Percentiles rank a stretch among this genome's conserved stretches.
These are phyloP conservation scores for Cynopterus brachyotis DNA, from an alignment of 2,113 vertebrate genomes.

Conservation along the genomic window DNA sequence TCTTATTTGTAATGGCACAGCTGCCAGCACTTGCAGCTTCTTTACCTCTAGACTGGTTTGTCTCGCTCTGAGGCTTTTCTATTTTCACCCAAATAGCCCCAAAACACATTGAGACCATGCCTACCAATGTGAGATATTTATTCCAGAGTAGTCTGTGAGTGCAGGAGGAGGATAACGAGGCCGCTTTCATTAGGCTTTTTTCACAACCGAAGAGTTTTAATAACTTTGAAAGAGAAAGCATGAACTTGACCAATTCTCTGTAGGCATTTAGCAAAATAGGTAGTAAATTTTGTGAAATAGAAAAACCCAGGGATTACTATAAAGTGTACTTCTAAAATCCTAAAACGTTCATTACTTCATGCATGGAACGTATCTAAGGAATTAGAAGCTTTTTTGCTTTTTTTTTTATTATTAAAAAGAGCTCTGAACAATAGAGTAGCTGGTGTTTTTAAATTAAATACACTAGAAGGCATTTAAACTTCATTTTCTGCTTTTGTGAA, in stretches of 20 bases:
- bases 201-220: slow-evolving; percentile 56
- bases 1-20: slow-evolving; percentile 78
- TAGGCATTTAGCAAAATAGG: slow-evolving; percentile 60
- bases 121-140: slow-evolving; percentile 24
- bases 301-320: slow-evolving; percentile 40
- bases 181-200: slow-evolving; percentile 52
- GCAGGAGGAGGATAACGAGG: neutral
- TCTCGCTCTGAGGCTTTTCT: slow-evolving; percentile 79
- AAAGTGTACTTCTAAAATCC: slow-evolving; percentile 46
- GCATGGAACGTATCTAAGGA: slow-evolving; percentile 32
- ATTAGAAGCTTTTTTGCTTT: neutral
- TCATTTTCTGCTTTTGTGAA: slow-evolving; percentile 57
- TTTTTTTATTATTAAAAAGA: neutral
- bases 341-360: slow-evolving; percentile 49
- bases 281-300: slow-evolving; percentile 68
- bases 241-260: slow-evolving; percentile 64
- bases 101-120: slow-evolving; percentile 43
- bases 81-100: slow-evolving; percentile 73
- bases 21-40: slow-evolving; percentile 70
- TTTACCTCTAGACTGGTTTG: slow-evolving; percentile 74
- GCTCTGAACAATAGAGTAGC: slow-evolving; percentile 30
- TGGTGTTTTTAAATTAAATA: slow-evolving; percentile 64
- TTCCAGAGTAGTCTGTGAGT: neutral
- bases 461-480: slow-evolving; percentile 46
- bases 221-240: slow-evolving; percentile 45